Evolutionary conservation across 1,140 invertebrate genomes (phyloP).

Genomic region (Drosophila burlai): DNA sequence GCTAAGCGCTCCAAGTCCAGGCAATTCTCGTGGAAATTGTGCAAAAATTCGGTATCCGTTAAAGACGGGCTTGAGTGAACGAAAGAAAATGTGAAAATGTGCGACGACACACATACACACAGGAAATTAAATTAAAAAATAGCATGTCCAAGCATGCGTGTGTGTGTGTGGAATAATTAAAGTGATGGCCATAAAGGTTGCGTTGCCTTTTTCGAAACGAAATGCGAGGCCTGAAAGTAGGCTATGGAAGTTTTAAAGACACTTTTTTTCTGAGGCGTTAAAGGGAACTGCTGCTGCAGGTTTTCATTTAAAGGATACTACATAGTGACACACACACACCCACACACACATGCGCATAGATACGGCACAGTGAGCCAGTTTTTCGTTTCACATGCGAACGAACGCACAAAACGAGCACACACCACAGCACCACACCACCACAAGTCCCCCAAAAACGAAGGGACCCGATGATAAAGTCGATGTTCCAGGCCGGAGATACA

Average conservation of each 20-base stretch:
- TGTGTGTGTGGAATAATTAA: conserved; percentile 28
- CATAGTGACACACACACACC: conserved; percentile 19
- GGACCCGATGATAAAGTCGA: conserved; percentile 80
- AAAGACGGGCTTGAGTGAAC: conserved; percentile 40
- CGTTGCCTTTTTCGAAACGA: background rate
- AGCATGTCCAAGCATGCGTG: conserved; percentile 18
- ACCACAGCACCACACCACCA: conserved; percentile 11
- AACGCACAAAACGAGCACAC: conserved; percentile 67
- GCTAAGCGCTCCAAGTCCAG: conserved; percentile 1
- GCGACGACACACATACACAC: conserved; percentile 34
- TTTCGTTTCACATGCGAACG: conserved; percentile 51
- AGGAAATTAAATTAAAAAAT: conserved; percentile 69
- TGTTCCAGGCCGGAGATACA: conserved; percentile 74
- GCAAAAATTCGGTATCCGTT: conserved; percentile 58
- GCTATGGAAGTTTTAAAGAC: conserved; percentile 9
- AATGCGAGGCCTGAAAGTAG: conserved; percentile 18
- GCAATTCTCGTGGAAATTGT: conserved; percentile 39
- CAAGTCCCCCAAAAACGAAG: conserved; percentile 52
- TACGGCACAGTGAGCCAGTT: conserved; percentile 61
- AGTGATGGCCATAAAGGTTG: conserved; percentile 16
- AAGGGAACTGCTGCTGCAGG: conserved; percentile 25
- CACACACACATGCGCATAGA: conserved; percentile 43
- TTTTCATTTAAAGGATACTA: conserved; percentile 55
- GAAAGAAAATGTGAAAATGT: conserved; percentile 40
- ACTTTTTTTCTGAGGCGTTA: conserved; percentile 14